phyloP scores from a whole-genome alignment of 2,888 invertebrate genomes.

The Gisinianus flammeolus region DNA sequence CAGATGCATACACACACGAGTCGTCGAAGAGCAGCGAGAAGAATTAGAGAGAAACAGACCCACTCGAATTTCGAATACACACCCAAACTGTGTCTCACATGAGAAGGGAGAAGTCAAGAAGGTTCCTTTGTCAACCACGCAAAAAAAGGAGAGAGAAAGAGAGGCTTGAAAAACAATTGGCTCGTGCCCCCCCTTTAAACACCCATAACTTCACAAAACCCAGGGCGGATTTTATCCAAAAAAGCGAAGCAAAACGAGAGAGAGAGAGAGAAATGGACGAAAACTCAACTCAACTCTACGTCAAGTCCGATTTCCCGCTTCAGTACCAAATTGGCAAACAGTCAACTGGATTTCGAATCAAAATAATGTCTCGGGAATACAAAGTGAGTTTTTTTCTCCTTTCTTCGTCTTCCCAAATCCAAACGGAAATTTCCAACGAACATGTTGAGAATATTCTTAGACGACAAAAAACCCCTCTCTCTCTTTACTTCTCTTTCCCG shows the following conservation, averaged over 20 bases:
- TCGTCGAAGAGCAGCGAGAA: not conserved
- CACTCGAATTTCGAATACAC: slow-evolving; percentile 2
- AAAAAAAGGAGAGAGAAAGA: slow-evolving; percentile 11
- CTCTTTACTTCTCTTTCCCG: not conserved
- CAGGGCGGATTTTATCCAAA: slow-evolving; percentile 25
- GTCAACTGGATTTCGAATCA: slow-evolving; percentile 43
- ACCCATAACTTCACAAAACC: slow-evolving; percentile 9
- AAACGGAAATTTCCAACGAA: slow-evolving; percentile 13
- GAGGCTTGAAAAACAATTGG: slow-evolving; percentile 41
- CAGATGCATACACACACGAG: not conserved
- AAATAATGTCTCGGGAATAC: slow-evolving; percentile 39
- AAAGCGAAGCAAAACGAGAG: slow-evolving; percentile 15
- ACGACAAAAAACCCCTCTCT: not conserved
- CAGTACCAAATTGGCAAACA: slow-evolving; percentile 57
- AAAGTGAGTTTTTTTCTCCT: slow-evolving; percentile 11
- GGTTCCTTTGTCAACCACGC: slow-evolving; percentile 1
- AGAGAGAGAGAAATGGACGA: slow-evolving; percentile 17
- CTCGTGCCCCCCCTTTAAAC: slow-evolving; percentile 41
- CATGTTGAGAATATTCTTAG: slow-evolving; percentile 22
- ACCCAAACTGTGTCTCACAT: slow-evolving; percentile 28
- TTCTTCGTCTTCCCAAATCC: slow-evolving; percentile 10
- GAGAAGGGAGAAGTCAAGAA: slow-evolving; percentile 23
- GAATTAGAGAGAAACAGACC: not conserved
- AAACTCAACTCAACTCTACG: slow-evolving; percentile 38
- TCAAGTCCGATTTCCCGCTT: slow-evolving; percentile 50